Evolutionary conservation across 2,113 vertebrate species (phyloP).

Genomic region (Albula goreensis): DNA sequence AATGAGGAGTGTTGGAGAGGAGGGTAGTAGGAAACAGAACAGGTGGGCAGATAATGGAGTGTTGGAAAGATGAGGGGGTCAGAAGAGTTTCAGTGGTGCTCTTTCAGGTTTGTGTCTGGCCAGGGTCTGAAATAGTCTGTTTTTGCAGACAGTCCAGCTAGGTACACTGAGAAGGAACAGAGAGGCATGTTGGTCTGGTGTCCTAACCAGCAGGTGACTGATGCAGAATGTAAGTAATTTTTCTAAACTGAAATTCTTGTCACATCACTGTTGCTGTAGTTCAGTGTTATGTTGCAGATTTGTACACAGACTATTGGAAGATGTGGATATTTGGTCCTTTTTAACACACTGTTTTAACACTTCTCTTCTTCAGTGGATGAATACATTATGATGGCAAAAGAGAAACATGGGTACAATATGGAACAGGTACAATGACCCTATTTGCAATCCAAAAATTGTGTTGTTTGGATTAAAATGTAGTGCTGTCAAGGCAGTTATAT

Average conservation of each 20-base stretch:
- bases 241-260: neutral
- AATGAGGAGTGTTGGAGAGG: neutral
- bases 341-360: neutral
- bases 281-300: neutral
- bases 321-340: neutral
- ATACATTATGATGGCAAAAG: slow-evolving; percentile 97
- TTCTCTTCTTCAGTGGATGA: slow-evolving; percentile 83
- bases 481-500: no score
- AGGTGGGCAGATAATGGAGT: neutral
- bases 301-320: neutral
- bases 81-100: neutral
- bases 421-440: slow-evolving; percentile 80
- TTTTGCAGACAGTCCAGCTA: slow-evolving; percentile 68
- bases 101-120: no score
- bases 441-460: neutral
- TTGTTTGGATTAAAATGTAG: neutral
- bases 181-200: slow-evolving; percentile 90
- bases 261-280: neutral
- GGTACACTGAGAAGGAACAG: slow-evolving; percentile 79
- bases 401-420: slow-evolving; percentile 98
- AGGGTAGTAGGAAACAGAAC: neutral
- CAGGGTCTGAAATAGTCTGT: neutral
- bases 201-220: slow-evolving; percentile 80
- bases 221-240: slow-evolving; percentile 81
- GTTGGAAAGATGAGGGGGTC: neutral